phyloP scores from a whole-genome alignment of 2,797 vertebrate species.

The Centropyge bicolor region DNA sequence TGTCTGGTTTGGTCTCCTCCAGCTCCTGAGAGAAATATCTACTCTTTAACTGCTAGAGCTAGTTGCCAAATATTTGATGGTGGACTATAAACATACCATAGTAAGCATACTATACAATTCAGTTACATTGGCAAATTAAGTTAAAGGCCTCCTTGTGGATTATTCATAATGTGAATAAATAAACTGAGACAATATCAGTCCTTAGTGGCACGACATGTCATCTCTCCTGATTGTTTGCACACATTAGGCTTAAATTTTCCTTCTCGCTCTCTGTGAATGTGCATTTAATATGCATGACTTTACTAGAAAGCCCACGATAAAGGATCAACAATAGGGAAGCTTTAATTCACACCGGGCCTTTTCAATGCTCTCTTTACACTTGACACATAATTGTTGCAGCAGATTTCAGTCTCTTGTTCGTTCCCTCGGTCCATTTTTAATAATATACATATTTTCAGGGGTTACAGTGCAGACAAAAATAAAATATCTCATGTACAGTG shows the following conservation, averaged over 20 bases:
- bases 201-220: background rate
- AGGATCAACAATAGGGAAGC: slow-evolving; percentile 28
- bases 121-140: background rate
- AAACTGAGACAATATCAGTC: background rate
- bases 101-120: background rate
- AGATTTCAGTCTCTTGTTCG: slow-evolving; percentile 49
- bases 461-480: slow-evolving; percentile 68
- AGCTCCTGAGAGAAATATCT: no score
- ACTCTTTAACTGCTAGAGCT: background rate
- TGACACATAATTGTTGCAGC: slow-evolving; percentile 54
- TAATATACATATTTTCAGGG: slow-evolving; percentile 61
- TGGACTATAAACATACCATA: no score
- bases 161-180: background rate
- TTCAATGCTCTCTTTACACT: slow-evolving; percentile 44
- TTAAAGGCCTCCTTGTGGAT: background rate
- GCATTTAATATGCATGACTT: slow-evolving; percentile 23
- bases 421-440: slow-evolving; percentile 50
- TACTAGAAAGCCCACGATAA: slow-evolving; percentile 61
- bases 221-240: background rate
- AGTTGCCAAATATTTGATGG: background rate
- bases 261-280: background rate
- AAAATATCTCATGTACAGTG: slow-evolving; percentile 62
- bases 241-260: background rate
- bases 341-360: slow-evolving; percentile 27
- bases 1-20: no score